Evolutionary conservation across 2,888 invertebrate genomes (phyloP).

Genomic region (Acrocyrtus sp.): DNA sequence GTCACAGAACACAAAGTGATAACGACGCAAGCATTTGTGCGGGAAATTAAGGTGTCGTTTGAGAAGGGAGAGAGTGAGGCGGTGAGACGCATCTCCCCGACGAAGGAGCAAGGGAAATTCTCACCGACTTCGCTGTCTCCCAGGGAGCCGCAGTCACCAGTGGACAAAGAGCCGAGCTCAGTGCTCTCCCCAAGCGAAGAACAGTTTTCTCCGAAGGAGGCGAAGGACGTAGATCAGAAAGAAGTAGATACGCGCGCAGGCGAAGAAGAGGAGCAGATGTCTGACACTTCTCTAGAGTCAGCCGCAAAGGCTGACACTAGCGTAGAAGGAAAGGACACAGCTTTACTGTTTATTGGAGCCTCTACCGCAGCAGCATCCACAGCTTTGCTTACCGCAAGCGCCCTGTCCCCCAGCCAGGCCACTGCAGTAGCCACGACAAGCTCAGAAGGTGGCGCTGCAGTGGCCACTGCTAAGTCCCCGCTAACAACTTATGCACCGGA

Average conservation of each 20-base stretch:
- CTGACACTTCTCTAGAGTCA: slow-evolving; percentile 48
- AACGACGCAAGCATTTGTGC: slow-evolving; percentile 45
- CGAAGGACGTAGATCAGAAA: slow-evolving; percentile 38
- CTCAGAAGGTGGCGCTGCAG: slow-evolving; percentile 19
- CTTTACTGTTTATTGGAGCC: slow-evolving; percentile 46
- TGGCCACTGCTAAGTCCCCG: slow-evolving; percentile 40
- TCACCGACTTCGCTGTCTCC: slow-evolving; percentile 14
- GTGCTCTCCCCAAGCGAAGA: slow-evolving; percentile 30
- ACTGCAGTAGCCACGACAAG: slow-evolving; percentile 11
- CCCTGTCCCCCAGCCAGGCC: slow-evolving; percentile 14
- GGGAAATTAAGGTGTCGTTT: slow-evolving; percentile 59
- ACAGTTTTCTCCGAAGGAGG: slow-evolving; percentile 36
- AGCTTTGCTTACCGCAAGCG: slow-evolving; percentile 37
- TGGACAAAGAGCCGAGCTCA: neutral
- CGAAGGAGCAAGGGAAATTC: slow-evolving; percentile 23
- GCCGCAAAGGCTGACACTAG: slow-evolving; percentile 52
- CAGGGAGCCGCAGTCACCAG: slow-evolving; percentile 27
- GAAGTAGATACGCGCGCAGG: slow-evolving; percentile 40
- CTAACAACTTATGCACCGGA: slow-evolving; percentile 57
- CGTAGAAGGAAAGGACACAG: slow-evolving; percentile 50
- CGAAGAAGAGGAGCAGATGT: slow-evolving; percentile 27
- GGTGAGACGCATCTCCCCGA: slow-evolving; percentile 50
- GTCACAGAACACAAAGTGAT: slow-evolving; percentile 54
- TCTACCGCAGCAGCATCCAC: slow-evolving; percentile 29
- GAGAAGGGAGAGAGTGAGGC: slow-evolving; percentile 47